Base-by-base conservation (phyloP, 2,113 vertebrate species). In the Hypomesus transpacificus region DNA sequence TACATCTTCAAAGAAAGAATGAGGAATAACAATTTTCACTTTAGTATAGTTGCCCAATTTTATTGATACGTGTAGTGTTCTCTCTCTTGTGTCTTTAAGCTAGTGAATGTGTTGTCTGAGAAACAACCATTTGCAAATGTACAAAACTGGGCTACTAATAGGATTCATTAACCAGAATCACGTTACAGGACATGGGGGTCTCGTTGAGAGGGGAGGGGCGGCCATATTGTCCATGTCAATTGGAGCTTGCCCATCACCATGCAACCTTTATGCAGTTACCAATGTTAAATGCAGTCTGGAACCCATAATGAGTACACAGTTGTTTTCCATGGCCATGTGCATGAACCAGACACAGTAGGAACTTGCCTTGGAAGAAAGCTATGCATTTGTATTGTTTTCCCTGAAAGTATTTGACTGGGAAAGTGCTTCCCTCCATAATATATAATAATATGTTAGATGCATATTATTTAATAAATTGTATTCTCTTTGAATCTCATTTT, bases 161-260 rank as follows among this genome's bases (percentile, higher is more conserved):
- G 80, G 84, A 87, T 87, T 86, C 80, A 59, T 61, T 54, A 65
- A 28, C 18, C 57, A 14, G 9, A 54, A 26, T 64, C 67, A 76
- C 22, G 14, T 81, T 73, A 70, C 31, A 13, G 59, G 5, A 64
- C 60, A 2, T 1, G 2, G 69, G 74, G 39, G 39, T 18, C 53
- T 58, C 26, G 20, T 60, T 58, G 51, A 61, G 20, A 72, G 61
- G 22, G 22, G 21, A 39, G 34, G 26, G 66, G 13, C 17, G 4
- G 67, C 26, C 67, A 9, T 73, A 46, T 78, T 26, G 18, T 68
- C 34, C 63, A 22, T n/a, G 21, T 26, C 39, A 34, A 51, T 28
- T 14, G 24, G n/a, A n/a, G 18, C 26, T 68, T 14, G 20, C 34
- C 2, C 6, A 18, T 60, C 58, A 76, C 59, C 79, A 67, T 72